A percentile compares a stretch with the other conserved stretches of the same genome.
phyloP scores from a whole-genome alignment of 2,888 invertebrate genomes.

The Eristalis intricaria region DNA sequence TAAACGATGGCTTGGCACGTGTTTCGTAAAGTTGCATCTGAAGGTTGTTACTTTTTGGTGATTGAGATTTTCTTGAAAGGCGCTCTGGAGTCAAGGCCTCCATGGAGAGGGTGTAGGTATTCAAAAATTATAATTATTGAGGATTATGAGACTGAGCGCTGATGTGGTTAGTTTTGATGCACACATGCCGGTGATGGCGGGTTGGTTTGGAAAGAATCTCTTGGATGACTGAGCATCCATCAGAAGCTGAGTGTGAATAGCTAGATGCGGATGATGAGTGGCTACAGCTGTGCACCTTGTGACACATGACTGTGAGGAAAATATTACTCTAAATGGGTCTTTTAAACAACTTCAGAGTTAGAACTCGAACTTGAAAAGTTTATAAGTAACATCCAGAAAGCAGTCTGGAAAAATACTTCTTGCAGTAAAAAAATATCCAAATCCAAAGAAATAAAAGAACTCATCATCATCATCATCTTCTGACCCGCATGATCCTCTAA shows the following conservation, averaged over 20 bases:
- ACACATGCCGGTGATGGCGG: neutral
- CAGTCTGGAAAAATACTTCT: too few species aligned
- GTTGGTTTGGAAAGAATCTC: neutral
- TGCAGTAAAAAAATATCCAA: too few species aligned
- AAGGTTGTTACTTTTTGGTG: neutral
- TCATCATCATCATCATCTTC: too few species aligned
- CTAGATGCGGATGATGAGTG: too few species aligned
- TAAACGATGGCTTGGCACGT: neutral
- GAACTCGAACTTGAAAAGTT: too few species aligned
- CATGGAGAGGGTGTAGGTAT: neutral
- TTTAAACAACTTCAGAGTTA: too few species aligned
- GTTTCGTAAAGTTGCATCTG: neutral
- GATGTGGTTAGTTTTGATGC: neutral
- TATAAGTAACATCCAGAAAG: too few species aligned
- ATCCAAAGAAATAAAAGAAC: too few species aligned
- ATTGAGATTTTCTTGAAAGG: neutral
- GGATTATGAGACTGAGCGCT: neutral
- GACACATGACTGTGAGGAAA: too few species aligned
- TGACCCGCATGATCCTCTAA: too few species aligned
- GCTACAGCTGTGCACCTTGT: too few species aligned
- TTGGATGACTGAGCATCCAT: neutral
- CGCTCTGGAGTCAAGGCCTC: neutral
- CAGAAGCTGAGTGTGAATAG: neutral
- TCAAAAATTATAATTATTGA: neutral
- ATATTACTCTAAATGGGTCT: too few species aligned